A percentile compares a stretch with the other conserved stretches of the same genome.
These are phyloP conservation scores for Muschampia plurimacula DNA, from an alignment of 2,888 invertebrate species.

Conservation along the genomic window DNA sequence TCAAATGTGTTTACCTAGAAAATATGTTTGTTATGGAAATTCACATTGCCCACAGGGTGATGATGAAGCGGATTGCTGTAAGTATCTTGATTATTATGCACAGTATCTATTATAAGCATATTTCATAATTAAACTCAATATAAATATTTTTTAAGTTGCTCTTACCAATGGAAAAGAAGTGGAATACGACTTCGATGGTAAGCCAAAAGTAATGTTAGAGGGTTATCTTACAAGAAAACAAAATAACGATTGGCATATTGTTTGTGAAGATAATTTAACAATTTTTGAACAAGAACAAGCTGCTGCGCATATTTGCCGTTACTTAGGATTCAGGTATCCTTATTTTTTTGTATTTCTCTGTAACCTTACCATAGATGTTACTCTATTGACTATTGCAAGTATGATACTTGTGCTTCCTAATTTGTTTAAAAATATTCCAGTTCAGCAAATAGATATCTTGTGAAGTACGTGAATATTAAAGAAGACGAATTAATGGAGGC, in stretches of 20 bases:
- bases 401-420: neutral
- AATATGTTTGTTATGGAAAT: slow-evolving; percentile 87
- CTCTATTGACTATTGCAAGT: too few species aligned
- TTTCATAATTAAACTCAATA: neutral
- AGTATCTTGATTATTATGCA: slow-evolving; percentile 58
- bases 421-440: slow-evolving; percentile 54
- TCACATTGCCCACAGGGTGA: slow-evolving; percentile 89
- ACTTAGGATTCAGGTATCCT: slow-evolving; percentile 88
- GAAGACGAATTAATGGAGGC: slow-evolving; percentile 55
- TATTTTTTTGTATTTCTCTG: neutral
- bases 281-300: slow-evolving; percentile 74
- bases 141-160: slow-evolving; percentile 71
- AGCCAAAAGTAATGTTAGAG: slow-evolving; percentile 85
- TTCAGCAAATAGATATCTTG: slow-evolving; percentile 67
- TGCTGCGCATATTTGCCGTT: slow-evolving; percentile 86
- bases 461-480: slow-evolving; percentile 72
- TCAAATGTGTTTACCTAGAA: slow-evolving; percentile 86
- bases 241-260: slow-evolving; percentile 88
- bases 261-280: slow-evolving; percentile 84
- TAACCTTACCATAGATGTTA: neutral
- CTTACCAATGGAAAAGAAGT: slow-evolving; percentile 88
- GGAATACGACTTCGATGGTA: slow-evolving; percentile 85
- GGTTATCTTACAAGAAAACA: slow-evolving; percentile 88
- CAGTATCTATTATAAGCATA: neutral
- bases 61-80: slow-evolving; percentile 93